Conservation (phyloP, 2,113 vertebrate genomes). For the Albula glossodonta region DNA sequence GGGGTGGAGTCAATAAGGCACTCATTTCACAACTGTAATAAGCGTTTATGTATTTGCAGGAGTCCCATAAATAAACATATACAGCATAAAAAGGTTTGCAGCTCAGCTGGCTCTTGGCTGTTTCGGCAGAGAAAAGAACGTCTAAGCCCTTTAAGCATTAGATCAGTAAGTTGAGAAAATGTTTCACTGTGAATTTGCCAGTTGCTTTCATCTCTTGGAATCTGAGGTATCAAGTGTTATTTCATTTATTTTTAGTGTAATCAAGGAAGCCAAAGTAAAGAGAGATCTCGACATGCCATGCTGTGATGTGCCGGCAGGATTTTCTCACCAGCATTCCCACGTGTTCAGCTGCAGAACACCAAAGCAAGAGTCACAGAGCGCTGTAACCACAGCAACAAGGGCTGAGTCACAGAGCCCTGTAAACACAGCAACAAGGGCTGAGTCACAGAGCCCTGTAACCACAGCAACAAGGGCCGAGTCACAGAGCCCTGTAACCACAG, state of each 20-base stretch:
- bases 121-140: not conserved
- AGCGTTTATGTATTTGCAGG: no score
- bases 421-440: no score
- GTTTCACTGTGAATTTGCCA: conserved; percentile 1
- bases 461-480: no score
- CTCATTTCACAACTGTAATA: no score
- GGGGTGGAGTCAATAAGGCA: no score
- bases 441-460: no score
- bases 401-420: no score
- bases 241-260: not conserved
- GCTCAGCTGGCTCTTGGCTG: not conserved
- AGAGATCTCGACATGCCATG: not conserved
- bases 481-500: no score
- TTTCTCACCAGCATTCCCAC: not conserved
- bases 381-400: no score
- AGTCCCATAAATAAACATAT: no score
- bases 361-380: not conserved
- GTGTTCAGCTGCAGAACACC: not conserved
- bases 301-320: not conserved
- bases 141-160: not conserved
- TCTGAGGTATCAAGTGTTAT: not conserved
- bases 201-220: not conserved
- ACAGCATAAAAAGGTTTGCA: no score
- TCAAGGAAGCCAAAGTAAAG: not conserved
- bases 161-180: not conserved